Conservation (phyloP, 2,797 vertebrate genomes). For the Meriones psammophilus region DNA sequence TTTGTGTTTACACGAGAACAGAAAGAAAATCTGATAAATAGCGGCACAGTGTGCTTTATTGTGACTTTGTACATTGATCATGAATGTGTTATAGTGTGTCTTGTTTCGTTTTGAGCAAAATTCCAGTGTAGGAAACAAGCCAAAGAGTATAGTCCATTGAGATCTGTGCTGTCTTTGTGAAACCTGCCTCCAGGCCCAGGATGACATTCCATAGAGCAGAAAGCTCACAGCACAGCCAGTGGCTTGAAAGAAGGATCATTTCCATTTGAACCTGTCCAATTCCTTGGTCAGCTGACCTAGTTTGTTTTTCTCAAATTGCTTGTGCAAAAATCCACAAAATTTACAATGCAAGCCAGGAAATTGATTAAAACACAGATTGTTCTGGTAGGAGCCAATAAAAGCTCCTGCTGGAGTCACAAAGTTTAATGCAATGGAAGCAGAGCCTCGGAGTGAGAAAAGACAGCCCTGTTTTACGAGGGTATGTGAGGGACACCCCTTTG, state of each 20-base stretch:
- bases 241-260: neutral
- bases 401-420: constrained; percentile 16
- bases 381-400: constrained; percentile 63
- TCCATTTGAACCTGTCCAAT: constrained; percentile 53
- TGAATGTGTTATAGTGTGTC: neutral
- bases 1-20: neutral
- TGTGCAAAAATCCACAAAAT: constrained; percentile 64
- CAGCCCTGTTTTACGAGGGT: neutral
- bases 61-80: neutral
- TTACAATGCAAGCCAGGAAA: constrained; percentile 70
- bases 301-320: constrained; percentile 67
- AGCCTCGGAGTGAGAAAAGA: constrained; percentile 62
- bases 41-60: neutral
- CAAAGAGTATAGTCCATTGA: neutral
- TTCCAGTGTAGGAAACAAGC: neutral
- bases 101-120: neutral
- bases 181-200: neutral
- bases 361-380: constrained; percentile 72
- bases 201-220: neutral
- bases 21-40: neutral
- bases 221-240: neutral
- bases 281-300: constrained; percentile 43
- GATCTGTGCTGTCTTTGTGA: rapidly evolving
- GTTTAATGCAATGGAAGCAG: constrained; percentile 3
- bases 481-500: constrained; percentile 21